Conservation (phyloP, 2,888 invertebrate genomes). For the Cryptocheilus praepositus region DNA sequence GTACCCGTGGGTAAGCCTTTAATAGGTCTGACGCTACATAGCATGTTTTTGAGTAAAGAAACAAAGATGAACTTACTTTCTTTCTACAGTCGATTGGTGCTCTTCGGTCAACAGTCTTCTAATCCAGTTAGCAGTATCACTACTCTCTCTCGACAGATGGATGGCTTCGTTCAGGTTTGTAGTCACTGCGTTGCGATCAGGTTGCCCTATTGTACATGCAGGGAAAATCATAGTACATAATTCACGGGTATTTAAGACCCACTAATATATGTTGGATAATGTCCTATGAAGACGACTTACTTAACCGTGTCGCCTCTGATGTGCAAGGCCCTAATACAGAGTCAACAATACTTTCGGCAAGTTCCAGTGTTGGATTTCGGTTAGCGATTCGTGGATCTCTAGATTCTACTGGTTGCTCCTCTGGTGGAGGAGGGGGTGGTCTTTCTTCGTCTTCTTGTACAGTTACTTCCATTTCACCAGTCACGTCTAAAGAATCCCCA, state of each 20-base stretch:
- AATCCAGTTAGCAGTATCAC: slow-evolving; percentile 68
- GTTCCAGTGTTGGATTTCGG: slow-evolving; percentile 65
- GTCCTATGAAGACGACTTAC: slow-evolving; percentile 27
- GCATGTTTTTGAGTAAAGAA: slow-evolving; percentile 15
- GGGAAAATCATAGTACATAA: not conserved
- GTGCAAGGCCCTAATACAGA: slow-evolving; percentile 71
- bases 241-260: not conserved
- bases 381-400: slow-evolving; percentile 61
- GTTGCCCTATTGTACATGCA: slow-evolving; percentile 42
- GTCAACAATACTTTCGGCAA: slow-evolving; percentile 75
- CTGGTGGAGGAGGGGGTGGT: slow-evolving; percentile 61
- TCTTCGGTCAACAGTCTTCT: slow-evolving; percentile 65
- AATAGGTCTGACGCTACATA: not conserved
- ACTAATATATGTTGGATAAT: too few species aligned
- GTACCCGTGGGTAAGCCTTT: slow-evolving; percentile 9
- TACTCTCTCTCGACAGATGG: slow-evolving; percentile 59
- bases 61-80: slow-evolving; percentile 53
- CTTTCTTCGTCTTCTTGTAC: slow-evolving; percentile 69
- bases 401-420: slow-evolving; percentile 53
- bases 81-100: slow-evolving; percentile 57
- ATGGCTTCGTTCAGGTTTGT: slow-evolving; percentile 17
- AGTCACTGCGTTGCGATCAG: slow-evolving; percentile 39
- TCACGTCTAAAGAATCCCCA: slow-evolving; percentile 55
- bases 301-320: slow-evolving; percentile 62
- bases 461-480: slow-evolving; percentile 72